phyloP scores from a whole-genome alignment of 2,888 invertebrate genomes.

The Sinohyriopsis cumingii region DNA sequence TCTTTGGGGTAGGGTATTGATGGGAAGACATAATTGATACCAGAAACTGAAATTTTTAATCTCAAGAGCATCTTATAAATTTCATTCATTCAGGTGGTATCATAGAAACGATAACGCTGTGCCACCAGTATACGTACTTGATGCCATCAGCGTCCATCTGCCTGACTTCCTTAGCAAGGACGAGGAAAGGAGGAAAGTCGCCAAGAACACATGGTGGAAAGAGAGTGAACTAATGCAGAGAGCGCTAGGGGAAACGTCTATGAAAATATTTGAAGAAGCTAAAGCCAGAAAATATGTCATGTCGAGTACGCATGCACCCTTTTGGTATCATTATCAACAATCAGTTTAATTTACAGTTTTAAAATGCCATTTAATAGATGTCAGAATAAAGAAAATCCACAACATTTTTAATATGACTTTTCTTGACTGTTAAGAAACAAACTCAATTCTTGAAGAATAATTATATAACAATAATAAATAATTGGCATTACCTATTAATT shows the following conservation, averaged over 20 bases:
- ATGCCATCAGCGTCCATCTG: constrained; percentile 44
- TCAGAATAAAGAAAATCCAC: too few relatives aligned
- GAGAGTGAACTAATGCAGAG: constrained; percentile 44
- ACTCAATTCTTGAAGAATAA: too few relatives aligned
- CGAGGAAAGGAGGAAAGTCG: constrained; percentile 31
- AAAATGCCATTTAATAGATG: too few relatives aligned
- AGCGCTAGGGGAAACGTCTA: constrained; percentile 32
- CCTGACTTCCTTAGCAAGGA: constrained; percentile 41
- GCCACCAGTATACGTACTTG: constrained; percentile 44
- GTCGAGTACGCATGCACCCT: constrained; percentile 34
- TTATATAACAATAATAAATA: too few relatives aligned
- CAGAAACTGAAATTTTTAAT: too few relatives aligned
- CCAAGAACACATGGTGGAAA: constrained; percentile 41
- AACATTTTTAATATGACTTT: too few relatives aligned
- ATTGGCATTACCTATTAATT: not conserved
- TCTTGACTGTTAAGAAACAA: too few relatives aligned
- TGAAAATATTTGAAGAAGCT: constrained; percentile 30
- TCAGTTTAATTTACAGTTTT: too few relatives aligned
- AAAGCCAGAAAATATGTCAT: constrained; percentile 44
- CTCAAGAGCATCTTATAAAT: not conserved
- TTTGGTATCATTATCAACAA: not conserved
- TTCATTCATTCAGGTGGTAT: constrained; percentile 43
- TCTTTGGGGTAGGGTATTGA: too few relatives aligned
- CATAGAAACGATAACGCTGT: constrained; percentile 46
- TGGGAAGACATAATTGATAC: too few relatives aligned